Percentiles rank a stretch among this genome's conserved stretches.
These are phyloP conservation scores for Nemapogon koenigi DNA, from an alignment of 2,888 invertebrate genomes.

Conservation along the genomic window DNA sequence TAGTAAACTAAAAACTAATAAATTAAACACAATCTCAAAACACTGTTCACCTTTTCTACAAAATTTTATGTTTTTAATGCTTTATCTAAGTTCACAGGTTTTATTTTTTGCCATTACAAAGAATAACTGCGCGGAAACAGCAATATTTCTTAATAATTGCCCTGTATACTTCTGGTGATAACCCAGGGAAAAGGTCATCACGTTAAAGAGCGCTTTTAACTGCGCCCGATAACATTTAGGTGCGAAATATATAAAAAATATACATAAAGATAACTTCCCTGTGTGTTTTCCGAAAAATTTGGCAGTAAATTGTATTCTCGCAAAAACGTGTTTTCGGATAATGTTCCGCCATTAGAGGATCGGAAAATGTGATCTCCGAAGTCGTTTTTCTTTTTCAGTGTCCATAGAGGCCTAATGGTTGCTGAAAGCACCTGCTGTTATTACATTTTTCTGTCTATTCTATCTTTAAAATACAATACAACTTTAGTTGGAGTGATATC, in stretches of 20 bases:
- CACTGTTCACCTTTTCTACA: no score
- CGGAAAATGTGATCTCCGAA: constrained; percentile 26
- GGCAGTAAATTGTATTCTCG: constrained; percentile 43
- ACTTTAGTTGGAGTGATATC: no score
- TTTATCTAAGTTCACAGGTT: constrained; percentile 19
- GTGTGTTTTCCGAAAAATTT: constrained; percentile 36
- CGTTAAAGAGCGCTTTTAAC: constrained; percentile 36
- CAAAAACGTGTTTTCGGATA: constrained; percentile 48
- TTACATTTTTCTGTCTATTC: no score
- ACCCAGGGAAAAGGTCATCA: constrained; percentile 28
- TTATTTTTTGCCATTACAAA: constrained; percentile 30
- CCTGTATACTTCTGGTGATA: constrained; percentile 37
- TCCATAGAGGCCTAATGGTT: no score
- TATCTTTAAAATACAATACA: no score
- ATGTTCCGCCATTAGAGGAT: constrained; percentile 44
- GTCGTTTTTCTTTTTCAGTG: neutral
- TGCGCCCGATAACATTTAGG: constrained; percentile 42
- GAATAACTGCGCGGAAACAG: constrained; percentile 23
- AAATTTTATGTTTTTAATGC: no score
- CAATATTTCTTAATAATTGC: constrained; percentile 41
- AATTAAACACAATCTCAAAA: no score
- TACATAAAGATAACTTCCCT: constrained; percentile 48
- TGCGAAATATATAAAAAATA: constrained; percentile 46
- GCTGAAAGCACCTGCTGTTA: no score
- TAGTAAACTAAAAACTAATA: no score